Evolutionary conservation across 2,797 vertebrate species (phyloP), one percentile per base, ranked within the genome.

Genomic region (Clangula hyemalis): DNA sequence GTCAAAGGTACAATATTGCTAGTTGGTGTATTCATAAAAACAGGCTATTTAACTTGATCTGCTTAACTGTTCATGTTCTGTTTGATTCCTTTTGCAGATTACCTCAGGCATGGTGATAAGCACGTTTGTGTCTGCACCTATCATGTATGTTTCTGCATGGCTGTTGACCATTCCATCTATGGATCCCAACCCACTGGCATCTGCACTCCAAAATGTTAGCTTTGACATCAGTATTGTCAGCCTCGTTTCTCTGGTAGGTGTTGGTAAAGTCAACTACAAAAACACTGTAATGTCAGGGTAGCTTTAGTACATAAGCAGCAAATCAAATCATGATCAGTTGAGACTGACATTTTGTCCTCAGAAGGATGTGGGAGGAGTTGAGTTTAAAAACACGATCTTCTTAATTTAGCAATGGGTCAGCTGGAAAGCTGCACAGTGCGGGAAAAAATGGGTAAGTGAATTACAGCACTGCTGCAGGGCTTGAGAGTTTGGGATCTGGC

Each of bases 121-220:
- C 98, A 99, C 99, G 10, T 99, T 99, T 89, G 99, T 99, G 75
- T 99, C 99, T 45, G 99, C 99, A 61, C 99, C 99, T 3, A 99
- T 99, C 61, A 99, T 99, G 99, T 99, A 99, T 2, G 98, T 99
- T 73, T 99, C 99, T 82, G 99, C 99, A 2, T 99, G 99, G 99
- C 97, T 99, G 72, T 96, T 99, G 89, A 99, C 99, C 32, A 98
- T 99, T 66, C 98, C 98, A 0, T 98, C 98, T 83, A 99, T 99
- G 99, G 99, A 99, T 95, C 98, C 98, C 56, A 98, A 98, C 89
- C 98, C 96, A 1, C 72, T 99, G 96, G 98, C 98, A 32, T 97
- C 98, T 80, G 98, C 99, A 3, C 98, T 99, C 72, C 99, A 99
- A 49, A 99, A 97, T 10, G 98, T 99, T 97, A 99, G 98, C 97